Evolutionary conservation across 2,113 vertebrate genomes (phyloP).

Genomic region (Callocephalon fimbriatum): DNA sequence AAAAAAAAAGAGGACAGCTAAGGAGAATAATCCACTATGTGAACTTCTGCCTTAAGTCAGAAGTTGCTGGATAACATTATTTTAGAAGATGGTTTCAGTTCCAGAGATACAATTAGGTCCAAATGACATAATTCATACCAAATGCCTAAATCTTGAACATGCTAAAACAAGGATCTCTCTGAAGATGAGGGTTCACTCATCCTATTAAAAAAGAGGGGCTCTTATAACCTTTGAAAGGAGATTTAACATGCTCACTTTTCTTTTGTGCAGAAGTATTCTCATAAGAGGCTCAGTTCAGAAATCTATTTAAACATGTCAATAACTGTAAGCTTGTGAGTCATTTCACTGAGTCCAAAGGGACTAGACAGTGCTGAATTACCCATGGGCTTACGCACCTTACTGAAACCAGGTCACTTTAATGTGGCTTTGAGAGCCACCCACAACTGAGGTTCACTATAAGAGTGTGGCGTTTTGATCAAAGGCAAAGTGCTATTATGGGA

Average conservation of each 20-base stretch:
- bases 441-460: slow-evolving; percentile 4
- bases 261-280: not conserved
- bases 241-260: not conserved
- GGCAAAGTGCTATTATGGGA: slow-evolving; percentile 27
- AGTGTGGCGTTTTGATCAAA: not conserved
- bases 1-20: not conserved
- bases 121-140: not conserved
- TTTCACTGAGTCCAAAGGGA: not conserved
- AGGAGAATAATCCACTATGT: not conserved
- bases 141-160: not conserved
- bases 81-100: not conserved
- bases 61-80: not conserved
- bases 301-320: slow-evolving; percentile 29
- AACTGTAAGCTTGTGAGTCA: slow-evolving; percentile 41
- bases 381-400: not conserved
- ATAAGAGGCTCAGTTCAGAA: not conserved
- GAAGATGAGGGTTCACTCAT: not conserved
- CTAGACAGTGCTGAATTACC: slow-evolving; percentile 5
- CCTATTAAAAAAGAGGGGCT: not conserved
- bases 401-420: slow-evolving; percentile 65
- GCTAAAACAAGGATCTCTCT: not conserved
- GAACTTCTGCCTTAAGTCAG: not conserved
- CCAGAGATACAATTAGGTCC: not conserved
- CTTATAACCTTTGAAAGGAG: not conserved
- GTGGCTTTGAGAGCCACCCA: slow-evolving; percentile 36